Conservation (phyloP, 2,797 vertebrate genomes). For the Netta rufina region DNA sequence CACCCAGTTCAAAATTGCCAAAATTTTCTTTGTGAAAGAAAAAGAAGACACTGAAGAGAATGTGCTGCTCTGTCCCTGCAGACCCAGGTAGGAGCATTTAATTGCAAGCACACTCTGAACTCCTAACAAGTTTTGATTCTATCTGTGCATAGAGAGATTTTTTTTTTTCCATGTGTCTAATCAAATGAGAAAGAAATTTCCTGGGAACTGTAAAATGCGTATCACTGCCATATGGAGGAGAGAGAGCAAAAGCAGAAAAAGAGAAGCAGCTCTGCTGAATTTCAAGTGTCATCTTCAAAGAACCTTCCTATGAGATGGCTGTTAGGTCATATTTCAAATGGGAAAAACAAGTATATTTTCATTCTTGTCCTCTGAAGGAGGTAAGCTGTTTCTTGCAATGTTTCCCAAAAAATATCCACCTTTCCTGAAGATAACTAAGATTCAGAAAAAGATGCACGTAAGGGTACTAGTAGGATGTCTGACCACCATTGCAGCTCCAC, state of each 20-base stretch:
- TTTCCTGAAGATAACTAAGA: not conserved
- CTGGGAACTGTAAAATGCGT: not conserved
- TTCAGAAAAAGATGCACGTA: not conserved
- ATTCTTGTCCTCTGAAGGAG: not conserved
- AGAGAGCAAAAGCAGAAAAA: not conserved
- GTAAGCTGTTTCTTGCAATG: not conserved
- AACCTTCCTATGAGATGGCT: not conserved
- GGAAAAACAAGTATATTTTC: not conserved
- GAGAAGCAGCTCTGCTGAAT: not conserved
- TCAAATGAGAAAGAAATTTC: constrained; percentile 16
- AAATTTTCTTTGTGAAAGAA: not conserved
- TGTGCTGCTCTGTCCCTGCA: not conserved
- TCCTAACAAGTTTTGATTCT: not conserved
- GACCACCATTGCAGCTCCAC: not conserved
- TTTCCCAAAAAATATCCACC: not conserved
- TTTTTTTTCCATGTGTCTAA: constrained; percentile 9
- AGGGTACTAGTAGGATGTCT: not conserved
- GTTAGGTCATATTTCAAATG: not conserved
- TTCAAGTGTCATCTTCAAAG: constrained; percentile 23
- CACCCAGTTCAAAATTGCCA: not conserved
- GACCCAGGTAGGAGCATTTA: not conserved
- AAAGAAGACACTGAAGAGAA: not conserved
- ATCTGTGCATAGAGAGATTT: not conserved
- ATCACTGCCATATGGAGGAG: not conserved
- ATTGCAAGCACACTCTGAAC: not conserved